Evolutionary conservation across 2,888 invertebrate genomes (phyloP).

Genomic region (Argyresthia albistria): DNA sequence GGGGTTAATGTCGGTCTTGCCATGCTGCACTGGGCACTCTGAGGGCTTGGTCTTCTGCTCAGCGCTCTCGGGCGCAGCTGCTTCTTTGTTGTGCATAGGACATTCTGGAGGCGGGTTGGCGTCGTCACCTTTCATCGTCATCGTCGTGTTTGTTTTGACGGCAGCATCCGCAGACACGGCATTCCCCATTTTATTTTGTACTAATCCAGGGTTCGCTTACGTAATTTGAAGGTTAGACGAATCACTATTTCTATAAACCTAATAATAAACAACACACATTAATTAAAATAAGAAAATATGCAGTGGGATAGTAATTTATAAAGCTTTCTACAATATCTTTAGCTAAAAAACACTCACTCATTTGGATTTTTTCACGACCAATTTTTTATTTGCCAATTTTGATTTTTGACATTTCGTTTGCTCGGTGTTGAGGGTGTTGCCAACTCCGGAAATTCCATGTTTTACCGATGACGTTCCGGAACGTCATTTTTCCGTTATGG

Average conservation of each 20-base stretch:
- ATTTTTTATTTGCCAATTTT: too few species aligned
- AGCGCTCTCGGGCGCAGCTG: conserved; percentile 17
- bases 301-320: too few species aligned
- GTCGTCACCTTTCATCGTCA: too few species aligned
- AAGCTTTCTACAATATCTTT: too few species aligned
- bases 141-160: conserved; percentile 22
- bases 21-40: conserved; percentile 83
- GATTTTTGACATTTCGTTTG: too few species aligned
- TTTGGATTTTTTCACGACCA: too few species aligned
- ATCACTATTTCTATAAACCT: background rate
- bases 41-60: conserved; percentile 27
- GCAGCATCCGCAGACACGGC: conserved; percentile 48
- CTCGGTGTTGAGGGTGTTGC: too few species aligned
- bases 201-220: conserved; percentile 32
- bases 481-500: too few species aligned
- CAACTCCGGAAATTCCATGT: too few species aligned
- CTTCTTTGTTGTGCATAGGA: conserved; percentile 82
- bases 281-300: too few species aligned
- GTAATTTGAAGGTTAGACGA: conserved; percentile 29
- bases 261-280: background rate
- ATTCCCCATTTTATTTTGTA: conserved; percentile 44
- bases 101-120: conserved; percentile 82
- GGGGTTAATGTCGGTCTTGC: conserved; percentile 78
- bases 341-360: too few species aligned
- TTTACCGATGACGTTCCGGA: too few species aligned